Conservation (phyloP, 2,888 invertebrate species). For the Linnaemya vulpina region DNA sequence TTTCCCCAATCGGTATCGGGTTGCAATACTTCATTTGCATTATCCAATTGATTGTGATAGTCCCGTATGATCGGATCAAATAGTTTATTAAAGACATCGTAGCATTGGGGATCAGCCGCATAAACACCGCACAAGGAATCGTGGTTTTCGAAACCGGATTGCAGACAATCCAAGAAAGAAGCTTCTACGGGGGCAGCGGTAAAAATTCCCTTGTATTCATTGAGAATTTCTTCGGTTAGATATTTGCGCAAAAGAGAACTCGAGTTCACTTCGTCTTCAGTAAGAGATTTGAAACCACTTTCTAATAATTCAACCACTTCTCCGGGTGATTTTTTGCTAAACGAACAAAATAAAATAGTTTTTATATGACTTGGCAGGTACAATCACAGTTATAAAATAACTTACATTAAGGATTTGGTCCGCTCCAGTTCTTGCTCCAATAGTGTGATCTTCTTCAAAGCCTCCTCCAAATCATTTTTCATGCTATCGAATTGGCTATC, state of each 20-base stretch:
- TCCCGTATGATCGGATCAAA: constrained; percentile 88
- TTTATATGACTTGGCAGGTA: background rate
- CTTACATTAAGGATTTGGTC: constrained; percentile 79
- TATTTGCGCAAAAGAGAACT: constrained; percentile 86
- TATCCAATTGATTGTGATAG: constrained; percentile 84
- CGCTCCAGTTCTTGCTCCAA: constrained; percentile 81
- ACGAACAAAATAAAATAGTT: background rate
- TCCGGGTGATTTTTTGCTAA: constrained; percentile 80
- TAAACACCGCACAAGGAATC: constrained; percentile 86
- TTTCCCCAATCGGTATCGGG: constrained; percentile 87
- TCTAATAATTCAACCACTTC: constrained; percentile 83
- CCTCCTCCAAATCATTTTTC: constrained; percentile 80
- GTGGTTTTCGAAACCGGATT: constrained; percentile 86
- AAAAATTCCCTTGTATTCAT: constrained; percentile 84
- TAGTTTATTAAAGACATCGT: constrained; percentile 85
- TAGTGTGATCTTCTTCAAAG: constrained; percentile 77
- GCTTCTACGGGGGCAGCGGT: constrained; percentile 85
- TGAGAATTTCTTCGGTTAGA: constrained; percentile 84
- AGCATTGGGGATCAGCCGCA: constrained; percentile 87
- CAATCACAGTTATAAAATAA: constrained; percentile 27
- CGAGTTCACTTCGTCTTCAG: constrained; percentile 84
- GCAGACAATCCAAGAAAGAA: constrained; percentile 86
- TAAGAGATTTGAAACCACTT: constrained; percentile 84
- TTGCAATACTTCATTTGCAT: constrained; percentile 84
- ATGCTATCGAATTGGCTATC: constrained; percentile 80